Base-by-base conservation (phyloP, 2,888 invertebrate species). In the Scaptomyza tumidula region DNA sequence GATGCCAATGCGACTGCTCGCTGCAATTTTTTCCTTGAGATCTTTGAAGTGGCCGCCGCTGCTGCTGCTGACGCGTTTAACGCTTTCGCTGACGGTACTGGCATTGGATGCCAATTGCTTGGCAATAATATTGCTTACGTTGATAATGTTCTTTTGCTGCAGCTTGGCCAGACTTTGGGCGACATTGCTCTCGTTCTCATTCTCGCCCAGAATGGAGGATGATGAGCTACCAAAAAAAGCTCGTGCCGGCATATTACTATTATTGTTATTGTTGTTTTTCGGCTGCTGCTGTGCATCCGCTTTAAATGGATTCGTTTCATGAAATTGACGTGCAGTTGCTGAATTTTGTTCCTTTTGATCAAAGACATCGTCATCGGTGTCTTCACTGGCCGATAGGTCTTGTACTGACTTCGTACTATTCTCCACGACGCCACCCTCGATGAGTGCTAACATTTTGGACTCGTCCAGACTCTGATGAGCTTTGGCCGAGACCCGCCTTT, bases 391-490 rank as follows among this genome's bases (percentile, higher is more conserved):
- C 2, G 66, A 74, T 29, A 80, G 50, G 24, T 80, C 69, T 14
- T 61, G 48, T 6, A 55, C 54, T 10, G 62, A 58, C 31, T 45
- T 64, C 0, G 66, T 63, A 14, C 29, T 84, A 2, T 39, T 46
- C 11, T 63, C 86, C 31, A 83, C 83, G 37, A 77, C 64, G 11
- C 78, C 66, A 0, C 88, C 86, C n/a, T 91, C 91, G 62, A 92
- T 83, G 1, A 92, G 64, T 53, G 89, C 88, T 31, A 91, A 56
- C 87, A 92, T 91, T 76, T 92, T 93, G 0, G 94, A 93, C 78
- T 95, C 95, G 80, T 95, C 95, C 74, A 95, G 91, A 82, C 95
- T 95, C 91, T 95, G 95, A 85, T 94, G 95, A 75, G 94, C 94
- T 81, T 94, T 94, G 53, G 94, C 93, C 67, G 93, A 93, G 82